Conservation (phyloP, 92 coral and sea anemone species). For the Palythoa heliodiscus region DNA sequence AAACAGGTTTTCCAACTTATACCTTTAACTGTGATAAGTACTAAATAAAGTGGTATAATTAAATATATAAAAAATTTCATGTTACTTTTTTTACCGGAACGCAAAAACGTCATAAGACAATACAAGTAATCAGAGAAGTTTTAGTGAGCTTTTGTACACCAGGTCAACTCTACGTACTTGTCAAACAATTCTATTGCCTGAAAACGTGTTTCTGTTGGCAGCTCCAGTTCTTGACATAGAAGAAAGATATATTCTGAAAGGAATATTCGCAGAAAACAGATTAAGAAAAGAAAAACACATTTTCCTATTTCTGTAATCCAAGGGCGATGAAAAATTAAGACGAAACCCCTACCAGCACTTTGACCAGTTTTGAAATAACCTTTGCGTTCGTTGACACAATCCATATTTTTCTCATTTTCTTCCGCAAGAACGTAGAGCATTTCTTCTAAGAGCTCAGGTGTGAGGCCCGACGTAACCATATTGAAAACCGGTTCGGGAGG, state of each 20-base stretch:
- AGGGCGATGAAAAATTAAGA: not conserved
- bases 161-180: constrained; percentile 59
- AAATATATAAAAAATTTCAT: too few relatives aligned
- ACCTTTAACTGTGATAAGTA: too few relatives aligned
- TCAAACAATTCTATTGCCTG: constrained; percentile 93
- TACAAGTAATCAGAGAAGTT: too few relatives aligned
- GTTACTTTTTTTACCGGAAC: too few relatives aligned
- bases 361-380: constrained; percentile 93
- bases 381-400: constrained; percentile 74
- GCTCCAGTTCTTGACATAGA: constrained; percentile 81
- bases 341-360: constrained; percentile 69
- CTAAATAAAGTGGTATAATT: too few relatives aligned
- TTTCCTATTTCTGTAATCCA: not conserved
- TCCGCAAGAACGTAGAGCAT: constrained; percentile 91
- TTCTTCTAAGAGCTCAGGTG: constrained; percentile 94
- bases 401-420: constrained; percentile 93
- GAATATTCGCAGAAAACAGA: not conserved
- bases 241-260: constrained; percentile 86
- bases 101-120: too few relatives aligned
- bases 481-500: constrained; percentile 99
- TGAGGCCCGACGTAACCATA: constrained; percentile 80
- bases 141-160: too few relatives aligned
- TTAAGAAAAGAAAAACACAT: not conserved
- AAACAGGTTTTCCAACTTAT: too few relatives aligned
- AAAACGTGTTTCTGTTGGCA: constrained; percentile 86